These are phyloP conservation scores for Mola mola DNA, from an alignment of 2,113 vertebrate species.

Conservation along the genomic window DNA sequence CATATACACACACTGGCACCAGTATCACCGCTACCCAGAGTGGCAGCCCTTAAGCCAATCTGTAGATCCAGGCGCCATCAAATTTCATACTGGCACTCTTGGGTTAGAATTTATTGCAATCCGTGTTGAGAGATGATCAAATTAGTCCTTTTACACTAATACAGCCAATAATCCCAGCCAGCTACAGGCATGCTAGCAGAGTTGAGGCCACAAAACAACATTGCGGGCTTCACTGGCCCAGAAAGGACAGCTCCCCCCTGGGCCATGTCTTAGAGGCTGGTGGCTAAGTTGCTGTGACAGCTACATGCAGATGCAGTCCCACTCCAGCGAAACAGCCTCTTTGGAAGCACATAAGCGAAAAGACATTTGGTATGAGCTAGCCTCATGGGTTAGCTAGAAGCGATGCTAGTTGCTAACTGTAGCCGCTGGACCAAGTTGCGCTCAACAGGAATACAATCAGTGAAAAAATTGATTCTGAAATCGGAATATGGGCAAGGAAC, in stretches of 20 bases:
- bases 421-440: constrained; percentile 36
- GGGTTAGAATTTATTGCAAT: constrained; percentile 22
- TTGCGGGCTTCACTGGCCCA: constrained; percentile 69
- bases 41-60: constrained; percentile 27
- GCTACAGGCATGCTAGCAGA: constrained; percentile 29
- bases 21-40: constrained; percentile 25
- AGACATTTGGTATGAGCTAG: constrained; percentile 38
- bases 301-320: constrained; percentile 73
- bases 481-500: no score
- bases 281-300: constrained; percentile 85
- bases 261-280: constrained; percentile 80
- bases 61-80: constrained; percentile 33
- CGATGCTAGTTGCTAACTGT: constrained; percentile 34
- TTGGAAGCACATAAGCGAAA: constrained; percentile 53
- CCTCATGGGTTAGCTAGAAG: constrained; percentile 22
- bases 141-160: constrained; percentile 49
- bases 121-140: constrained; percentile 31
- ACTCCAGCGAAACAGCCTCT: constrained; percentile 53
- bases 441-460: constrained; percentile 24
- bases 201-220: constrained; percentile 63
- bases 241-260: constrained; percentile 81
- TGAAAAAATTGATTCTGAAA: constrained; percentile 3
- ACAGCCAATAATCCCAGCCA: constrained; percentile 10
- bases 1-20: constrained; percentile 20
- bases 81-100: constrained; percentile 40